Evolutionary conservation across 2,888 invertebrate species (phyloP), one percentile per base, ranked within the genome.

Genomic region (Lepidochitona cinerea): DNA sequence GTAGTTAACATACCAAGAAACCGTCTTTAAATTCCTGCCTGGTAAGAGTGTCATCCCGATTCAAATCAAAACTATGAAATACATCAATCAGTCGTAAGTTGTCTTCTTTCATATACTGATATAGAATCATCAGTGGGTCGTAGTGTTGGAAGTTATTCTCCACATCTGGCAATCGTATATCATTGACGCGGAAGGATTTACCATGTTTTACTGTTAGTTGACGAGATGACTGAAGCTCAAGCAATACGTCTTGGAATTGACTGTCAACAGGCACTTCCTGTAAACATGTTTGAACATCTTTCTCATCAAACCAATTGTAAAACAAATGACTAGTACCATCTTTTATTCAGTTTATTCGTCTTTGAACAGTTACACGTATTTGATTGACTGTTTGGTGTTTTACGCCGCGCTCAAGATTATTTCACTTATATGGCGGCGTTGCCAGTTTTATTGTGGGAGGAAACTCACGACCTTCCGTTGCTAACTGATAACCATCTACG

Each of bases 21-120:
- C 78, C 78, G 9, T 79, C 71, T 32, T 64, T 75, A 41, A 78
- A 76, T 37, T 78, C 78, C 14, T 65, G 37, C 14, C 68, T 54
- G 14, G 78, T 69, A 18, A 78, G 41, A 32, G 41, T 71, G 33
- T 73, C 37, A 41, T 69, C 76, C 23, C 69, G 70, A 70, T 78
- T 79, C 33, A 18, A 36, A 53, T 78, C 78, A 14, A 78, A 68
- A 12, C 52, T 59, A 52, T 37, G 52, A 33, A 78, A 78, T 35
- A 78, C 23, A 52, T 78, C 78, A 6, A 79, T 37, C 65, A 78
- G 26, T 14, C 79, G 66, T 14, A 78, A 66, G 35, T 72, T 32
- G 23, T 64, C 36, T 41, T 49, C 36, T 66, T 35, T 71, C 71
- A 71, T 66, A 36, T 66, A 71, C 29, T 71, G 65, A 23, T 59